Conservation (phyloP, 1,140 invertebrate species). For the Megalonaias nervosa region DNA sequence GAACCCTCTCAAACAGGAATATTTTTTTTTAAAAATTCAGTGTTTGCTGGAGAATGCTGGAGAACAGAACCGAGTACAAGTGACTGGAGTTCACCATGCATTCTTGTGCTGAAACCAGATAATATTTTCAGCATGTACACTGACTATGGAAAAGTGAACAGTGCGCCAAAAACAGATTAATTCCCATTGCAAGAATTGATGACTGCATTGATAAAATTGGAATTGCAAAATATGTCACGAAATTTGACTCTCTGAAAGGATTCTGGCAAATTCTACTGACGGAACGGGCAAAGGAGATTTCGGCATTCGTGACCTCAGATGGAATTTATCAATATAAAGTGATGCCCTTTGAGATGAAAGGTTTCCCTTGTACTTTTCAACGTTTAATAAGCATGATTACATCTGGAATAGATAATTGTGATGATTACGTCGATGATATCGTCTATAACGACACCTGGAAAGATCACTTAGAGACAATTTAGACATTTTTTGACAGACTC, state of each 20-base stretch:
- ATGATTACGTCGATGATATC: no score
- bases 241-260: conserved; percentile 36
- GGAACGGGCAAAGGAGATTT: conserved; percentile 32
- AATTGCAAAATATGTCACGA: conserved; percentile 11
- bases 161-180: conserved; percentile 32
- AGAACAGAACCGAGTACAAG: conserved; percentile 35
- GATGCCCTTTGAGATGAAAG: conserved; percentile 39
- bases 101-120: conserved; percentile 41
- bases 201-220: conserved; percentile 45
- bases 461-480: no score
- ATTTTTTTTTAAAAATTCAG: conserved; percentile 55
- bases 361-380: no score
- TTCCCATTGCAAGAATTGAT: conserved; percentile 12
- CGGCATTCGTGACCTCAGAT: conserved; percentile 40
- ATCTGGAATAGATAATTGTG: no score
- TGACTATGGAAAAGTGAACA: conserved; percentile 39
- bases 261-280: conserved; percentile 23
- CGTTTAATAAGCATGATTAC: no score
- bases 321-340: conserved; percentile 67
- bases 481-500: no score
- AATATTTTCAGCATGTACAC: conserved; percentile 31
- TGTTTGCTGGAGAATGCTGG: conserved; percentile 36
- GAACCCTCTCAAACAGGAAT: conserved; percentile 17
- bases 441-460: no score
- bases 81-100: conserved; percentile 43